A percentile compares a stretch with the other conserved stretches of the same genome.
These are phyloP conservation scores for Metaphire vulgaris DNA, from an alignment of 1,140 invertebrate genomes.

Conservation along the genomic window DNA sequence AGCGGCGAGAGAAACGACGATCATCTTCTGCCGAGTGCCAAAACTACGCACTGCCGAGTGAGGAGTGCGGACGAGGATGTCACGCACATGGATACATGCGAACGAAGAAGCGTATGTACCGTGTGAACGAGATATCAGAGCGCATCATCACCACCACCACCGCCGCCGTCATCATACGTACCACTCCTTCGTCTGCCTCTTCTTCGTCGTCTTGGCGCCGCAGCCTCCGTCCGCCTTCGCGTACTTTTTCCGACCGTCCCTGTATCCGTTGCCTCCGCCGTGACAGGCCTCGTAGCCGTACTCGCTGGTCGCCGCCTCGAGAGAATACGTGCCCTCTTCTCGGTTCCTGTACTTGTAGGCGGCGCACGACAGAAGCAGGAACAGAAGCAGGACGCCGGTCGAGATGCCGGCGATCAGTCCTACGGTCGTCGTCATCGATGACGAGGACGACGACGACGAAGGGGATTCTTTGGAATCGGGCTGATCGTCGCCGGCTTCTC, in stretches of 20 bases:
- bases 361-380: background rate
- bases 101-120: too few relatives aligned
- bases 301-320: background rate
- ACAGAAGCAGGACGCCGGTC: background rate
- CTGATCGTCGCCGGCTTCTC: too few relatives aligned
- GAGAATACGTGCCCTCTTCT: background rate
- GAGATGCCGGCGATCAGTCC: background rate
- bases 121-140: too few relatives aligned
- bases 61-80: too few relatives aligned
- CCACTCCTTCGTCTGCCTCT: background rate
- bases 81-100: too few relatives aligned
- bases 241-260: background rate
- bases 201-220: background rate
- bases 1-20: too few relatives aligned
- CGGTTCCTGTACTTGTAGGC: background rate
- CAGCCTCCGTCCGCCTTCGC: background rate
- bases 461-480: too few relatives aligned
- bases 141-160: background rate
- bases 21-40: too few relatives aligned
- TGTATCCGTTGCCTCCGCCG: background rate
- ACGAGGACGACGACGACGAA: too few relatives aligned
- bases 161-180: background rate
- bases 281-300: background rate
- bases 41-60: too few relatives aligned
- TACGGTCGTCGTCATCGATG: background rate